Conservation (phyloP, 2,888 invertebrate genomes). For the Meiosimyza platycephala region DNA sequence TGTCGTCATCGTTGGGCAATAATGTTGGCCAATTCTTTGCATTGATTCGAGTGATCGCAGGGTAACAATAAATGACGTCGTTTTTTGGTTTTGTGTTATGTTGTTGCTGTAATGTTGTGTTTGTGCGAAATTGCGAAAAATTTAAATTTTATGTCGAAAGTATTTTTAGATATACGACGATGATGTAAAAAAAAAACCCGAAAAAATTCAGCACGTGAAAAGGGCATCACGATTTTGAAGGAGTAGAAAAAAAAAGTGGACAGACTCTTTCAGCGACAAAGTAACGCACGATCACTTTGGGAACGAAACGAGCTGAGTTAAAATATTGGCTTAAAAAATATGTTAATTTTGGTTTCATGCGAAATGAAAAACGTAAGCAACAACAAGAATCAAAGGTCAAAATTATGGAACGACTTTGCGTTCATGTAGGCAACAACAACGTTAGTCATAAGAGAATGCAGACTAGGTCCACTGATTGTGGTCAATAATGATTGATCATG, state of each 20-base stretch:
- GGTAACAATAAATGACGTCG: neutral
- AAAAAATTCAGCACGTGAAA: slow-evolving; percentile 36
- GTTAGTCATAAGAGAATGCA: neutral
- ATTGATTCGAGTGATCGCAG: slow-evolving; percentile 11
- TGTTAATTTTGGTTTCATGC: slow-evolving; percentile 35
- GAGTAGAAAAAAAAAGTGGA: slow-evolving; percentile 23
- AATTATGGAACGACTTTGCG: slow-evolving; percentile 2
- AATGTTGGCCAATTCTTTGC: neutral
- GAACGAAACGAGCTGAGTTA: neutral
- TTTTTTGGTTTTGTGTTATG: slow-evolving; percentile 21
- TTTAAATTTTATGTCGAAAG: slow-evolving; percentile 43
- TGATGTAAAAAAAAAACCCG: slow-evolving; percentile 4
- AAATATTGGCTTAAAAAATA: slow-evolving; percentile 23
- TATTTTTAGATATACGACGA: slow-evolving; percentile 35
- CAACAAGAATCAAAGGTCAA: slow-evolving; percentile 20
- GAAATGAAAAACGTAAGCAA: neutral
- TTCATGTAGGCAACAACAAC: neutral
- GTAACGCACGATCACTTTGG: slow-evolving; percentile 30
- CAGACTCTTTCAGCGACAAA: slow-evolving; percentile 3
- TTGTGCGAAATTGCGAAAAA: slow-evolving; percentile 43
- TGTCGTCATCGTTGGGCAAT: neutral
- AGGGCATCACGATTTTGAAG: slow-evolving; percentile 41
- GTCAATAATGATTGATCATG: neutral
- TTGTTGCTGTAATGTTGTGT: slow-evolving; percentile 7
- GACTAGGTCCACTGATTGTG: neutral